Base-by-base conservation (phyloP, 2,113 vertebrate species). In the Tringa solitaria region DNA sequence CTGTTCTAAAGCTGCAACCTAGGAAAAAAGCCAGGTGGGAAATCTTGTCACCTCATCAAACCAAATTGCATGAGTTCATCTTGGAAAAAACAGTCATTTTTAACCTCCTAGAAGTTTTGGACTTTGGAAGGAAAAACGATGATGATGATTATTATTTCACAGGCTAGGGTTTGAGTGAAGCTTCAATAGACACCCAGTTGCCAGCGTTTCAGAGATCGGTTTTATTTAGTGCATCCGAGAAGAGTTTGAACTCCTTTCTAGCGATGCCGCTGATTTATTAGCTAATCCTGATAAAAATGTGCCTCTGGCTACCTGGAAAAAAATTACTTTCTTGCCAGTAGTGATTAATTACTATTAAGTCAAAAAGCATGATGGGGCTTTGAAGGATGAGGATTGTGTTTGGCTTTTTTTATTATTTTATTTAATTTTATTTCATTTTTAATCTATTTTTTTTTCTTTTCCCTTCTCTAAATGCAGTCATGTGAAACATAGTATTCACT, bases 261-360 rank as follows among this genome's bases (percentile, higher is more conserved):
- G 89, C 60, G 87, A 97, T 97, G 96, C 86, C 64, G 82, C 85
- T 98, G 97, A 98, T 98, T 98, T 98, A 98, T 98, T 98, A 98
- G 97, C 97, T 97, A 97, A 98, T 98, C 97, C 96, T 98, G 94
- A 97, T 97, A 97, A 97, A 98, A 98, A 98, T 97, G 97, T 98
- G 98, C 97, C 98, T 97, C 96, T 78, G 90, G 97, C 97, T 98
- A 98, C 97, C 96, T 95, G 95, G 76, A 97, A 97, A 98, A 97
- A 96, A 95, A 97, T 96, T 91, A 97, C 97, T 97, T 92, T 91
- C 95, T 97, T 98, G 94, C 97, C 96, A 95, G 86, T 94, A 94
- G 90, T 98, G 97, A 98, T 98, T 98, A 98, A 98, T 98, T 98
- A 96, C 95, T 97, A 84, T 93, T 95, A 97, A 98, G 95, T 97